Conservation (phyloP, 2,113 vertebrate species). For the Alces alces region DNA sequence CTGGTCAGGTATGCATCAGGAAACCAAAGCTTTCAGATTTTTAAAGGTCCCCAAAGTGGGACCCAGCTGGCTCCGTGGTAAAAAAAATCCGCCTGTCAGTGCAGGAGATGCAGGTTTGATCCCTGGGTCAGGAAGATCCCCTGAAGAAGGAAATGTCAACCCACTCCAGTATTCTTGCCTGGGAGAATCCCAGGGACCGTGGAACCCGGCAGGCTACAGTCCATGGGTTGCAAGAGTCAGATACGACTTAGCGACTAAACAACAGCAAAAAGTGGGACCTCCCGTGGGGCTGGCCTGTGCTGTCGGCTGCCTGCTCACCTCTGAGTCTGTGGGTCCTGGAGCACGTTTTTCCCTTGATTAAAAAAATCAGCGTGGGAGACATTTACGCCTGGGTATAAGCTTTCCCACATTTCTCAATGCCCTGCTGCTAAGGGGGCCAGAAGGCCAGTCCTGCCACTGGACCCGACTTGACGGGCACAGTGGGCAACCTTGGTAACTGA, state of each 20-base stretch:
- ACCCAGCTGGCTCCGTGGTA: background rate
- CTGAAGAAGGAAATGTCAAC: background rate
- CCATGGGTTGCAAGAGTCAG: background rate
- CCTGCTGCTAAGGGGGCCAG: background rate
- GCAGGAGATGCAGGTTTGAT: background rate
- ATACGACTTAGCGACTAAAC: background rate
- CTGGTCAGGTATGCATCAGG: background rate
- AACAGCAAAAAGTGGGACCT: background rate
- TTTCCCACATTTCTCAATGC: background rate
- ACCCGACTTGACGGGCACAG: background rate
- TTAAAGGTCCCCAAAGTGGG: background rate
- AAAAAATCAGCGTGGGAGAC: background rate
- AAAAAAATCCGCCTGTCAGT: background rate
- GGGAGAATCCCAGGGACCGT: background rate
- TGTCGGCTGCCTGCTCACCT: background rate
- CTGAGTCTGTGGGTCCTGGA: background rate
- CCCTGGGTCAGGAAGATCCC: background rate
- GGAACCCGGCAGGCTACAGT: background rate
- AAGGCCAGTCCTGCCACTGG: background rate
- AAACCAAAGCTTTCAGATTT: background rate
- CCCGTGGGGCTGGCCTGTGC: background rate
- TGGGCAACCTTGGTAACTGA: background rate
- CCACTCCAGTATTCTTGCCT: background rate
- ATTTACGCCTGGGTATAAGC: rapidly evolving
- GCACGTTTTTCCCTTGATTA: background rate